Evolutionary conservation across 2,888 invertebrate species (phyloP).

Genomic region (Camptogramma bilineatum): DNA sequence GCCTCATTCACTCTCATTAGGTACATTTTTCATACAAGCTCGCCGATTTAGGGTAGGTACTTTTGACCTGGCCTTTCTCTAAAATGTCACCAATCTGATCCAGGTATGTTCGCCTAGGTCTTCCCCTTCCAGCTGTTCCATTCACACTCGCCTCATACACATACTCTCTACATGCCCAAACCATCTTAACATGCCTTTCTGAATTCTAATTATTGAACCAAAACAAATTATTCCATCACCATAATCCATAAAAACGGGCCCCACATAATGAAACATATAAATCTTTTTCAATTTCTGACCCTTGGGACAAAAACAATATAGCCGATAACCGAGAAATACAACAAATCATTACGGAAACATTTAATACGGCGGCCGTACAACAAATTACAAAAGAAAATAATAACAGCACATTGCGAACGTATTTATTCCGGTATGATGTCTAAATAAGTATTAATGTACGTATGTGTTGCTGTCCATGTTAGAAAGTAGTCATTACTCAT

Average conservation of each 20-base stretch:
- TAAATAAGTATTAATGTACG: slow-evolving; percentile 60
- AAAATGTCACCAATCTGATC: too few relatives aligned
- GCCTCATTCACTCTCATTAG: too few relatives aligned
- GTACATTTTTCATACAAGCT: too few relatives aligned
- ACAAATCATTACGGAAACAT: slow-evolving; percentile 44
- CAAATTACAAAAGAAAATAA: slow-evolving; percentile 57
- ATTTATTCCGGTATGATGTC: slow-evolving; percentile 70
- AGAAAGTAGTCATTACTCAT: slow-evolving; percentile 25
- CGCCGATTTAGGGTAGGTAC: too few relatives aligned
- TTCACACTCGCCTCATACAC: too few relatives aligned
- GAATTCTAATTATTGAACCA: neutral
- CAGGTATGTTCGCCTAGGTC: too few relatives aligned
- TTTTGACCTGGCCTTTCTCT: too few relatives aligned
- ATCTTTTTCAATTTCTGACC: slow-evolving; percentile 41
- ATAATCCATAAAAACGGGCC: slow-evolving; percentile 19
- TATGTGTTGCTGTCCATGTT: slow-evolving; percentile 33
- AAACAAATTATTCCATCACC: neutral
- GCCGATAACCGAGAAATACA: slow-evolving; percentile 36
- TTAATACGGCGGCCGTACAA: slow-evolving; percentile 45
- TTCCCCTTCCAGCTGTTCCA: too few relatives aligned
- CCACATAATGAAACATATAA: slow-evolving; percentile 40
- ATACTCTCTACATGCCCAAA: too few relatives aligned
- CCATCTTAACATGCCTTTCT: neutral
- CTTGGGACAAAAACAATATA: slow-evolving; percentile 38
- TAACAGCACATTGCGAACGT: slow-evolving; percentile 55